These are phyloP conservation scores for Drosophila mayaguana DNA, from an alignment of 2,888 invertebrate genomes.

Conservation along the genomic window DNA sequence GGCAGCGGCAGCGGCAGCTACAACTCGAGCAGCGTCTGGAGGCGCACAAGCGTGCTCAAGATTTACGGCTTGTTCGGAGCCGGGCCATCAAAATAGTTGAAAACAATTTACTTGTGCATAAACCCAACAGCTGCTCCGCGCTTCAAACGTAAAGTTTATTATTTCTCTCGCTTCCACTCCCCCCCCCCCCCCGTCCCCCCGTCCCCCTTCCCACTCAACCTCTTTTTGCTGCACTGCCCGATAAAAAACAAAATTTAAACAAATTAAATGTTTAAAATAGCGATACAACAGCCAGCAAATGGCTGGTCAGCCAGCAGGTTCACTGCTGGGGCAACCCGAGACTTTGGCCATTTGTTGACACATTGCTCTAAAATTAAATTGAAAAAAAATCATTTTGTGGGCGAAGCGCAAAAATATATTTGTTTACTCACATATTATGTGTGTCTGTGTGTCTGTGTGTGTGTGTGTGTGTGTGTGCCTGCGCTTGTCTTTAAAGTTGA, in stretches of 20 bases:
- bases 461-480: background rate
- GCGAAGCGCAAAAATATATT: constrained; percentile 10
- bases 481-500: constrained; percentile 22
- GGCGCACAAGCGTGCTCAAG: constrained; percentile 42
- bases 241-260: background rate
- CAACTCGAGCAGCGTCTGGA: constrained; percentile 34
- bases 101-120: constrained; percentile 49
- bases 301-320: constrained; percentile 1
- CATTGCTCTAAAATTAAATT: constrained; percentile 1
- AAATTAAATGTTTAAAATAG: background rate
- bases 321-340: constrained; percentile 1
- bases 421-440: background rate
- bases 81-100: constrained; percentile 60
- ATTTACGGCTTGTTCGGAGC: constrained; percentile 51
- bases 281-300: background rate
- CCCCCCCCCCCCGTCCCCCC: too few relatives aligned
- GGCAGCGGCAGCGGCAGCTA: constrained; percentile 12
- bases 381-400: constrained; percentile 21
- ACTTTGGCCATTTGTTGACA: constrained; percentile 15
- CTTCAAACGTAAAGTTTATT: constrained; percentile 5
- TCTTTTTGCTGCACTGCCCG: background rate
- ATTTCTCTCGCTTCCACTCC: background rate
- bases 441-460: too few relatives aligned
- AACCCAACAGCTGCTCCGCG: constrained; percentile 16
- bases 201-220: background rate